Conservation (phyloP, 2,797 vertebrate species). For the Lagorchestes hirsutus region DNA sequence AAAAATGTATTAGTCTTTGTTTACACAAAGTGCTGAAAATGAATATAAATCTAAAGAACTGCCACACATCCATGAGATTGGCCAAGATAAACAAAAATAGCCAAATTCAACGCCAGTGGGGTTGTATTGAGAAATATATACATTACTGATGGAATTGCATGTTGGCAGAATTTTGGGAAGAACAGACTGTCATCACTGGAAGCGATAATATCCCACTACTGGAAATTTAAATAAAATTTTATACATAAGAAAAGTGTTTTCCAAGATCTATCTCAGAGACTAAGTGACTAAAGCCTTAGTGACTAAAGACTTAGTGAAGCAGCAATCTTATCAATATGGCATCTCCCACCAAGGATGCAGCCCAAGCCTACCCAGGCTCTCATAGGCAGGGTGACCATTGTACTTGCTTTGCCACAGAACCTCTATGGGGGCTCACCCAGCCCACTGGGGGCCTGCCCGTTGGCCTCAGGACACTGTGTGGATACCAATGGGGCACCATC, state of each 20-base stretch:
- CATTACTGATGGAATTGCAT: not conserved
- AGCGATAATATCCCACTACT: not conserved
- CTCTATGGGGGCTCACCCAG: not conserved
- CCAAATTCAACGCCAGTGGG: not conserved
- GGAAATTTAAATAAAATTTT: not conserved
- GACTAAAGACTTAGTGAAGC: not conserved
- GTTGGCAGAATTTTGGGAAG: not conserved
- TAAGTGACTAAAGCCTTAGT: not conserved
- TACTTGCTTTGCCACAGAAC: not conserved
- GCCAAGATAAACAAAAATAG: not conserved
- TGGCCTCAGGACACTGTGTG: no score
- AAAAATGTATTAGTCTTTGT: no score
- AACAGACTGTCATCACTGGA: not conserved
- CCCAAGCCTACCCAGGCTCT: no score
- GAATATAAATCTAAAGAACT: not conserved
- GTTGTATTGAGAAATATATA: not conserved
- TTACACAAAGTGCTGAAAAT: no score
- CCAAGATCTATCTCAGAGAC: not conserved
- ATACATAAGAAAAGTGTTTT: not conserved
- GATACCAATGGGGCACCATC: not conserved
- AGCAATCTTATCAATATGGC: not conserved
- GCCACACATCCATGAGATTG: not conserved
- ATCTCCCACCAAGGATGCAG: not conserved
- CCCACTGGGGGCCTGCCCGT: no score
- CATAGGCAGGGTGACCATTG: no score